These are phyloP conservation scores for Caenorhabditis uteleia DNA, from an alignment of 2,888 invertebrate species.

Conservation along the genomic window DNA sequence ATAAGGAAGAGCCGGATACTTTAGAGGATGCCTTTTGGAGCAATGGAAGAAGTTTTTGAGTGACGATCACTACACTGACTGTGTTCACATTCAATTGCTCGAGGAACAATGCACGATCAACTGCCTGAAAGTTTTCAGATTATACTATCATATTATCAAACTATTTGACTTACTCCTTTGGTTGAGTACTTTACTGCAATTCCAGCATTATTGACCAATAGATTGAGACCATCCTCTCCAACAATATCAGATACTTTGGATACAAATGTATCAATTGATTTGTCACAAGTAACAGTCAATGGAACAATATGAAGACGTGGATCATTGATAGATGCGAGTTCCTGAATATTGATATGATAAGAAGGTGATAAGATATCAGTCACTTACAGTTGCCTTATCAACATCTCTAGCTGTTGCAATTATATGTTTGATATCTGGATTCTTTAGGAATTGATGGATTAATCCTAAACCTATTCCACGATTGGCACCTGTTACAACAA, in stretches of 20 bases:
- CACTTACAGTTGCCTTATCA: conserved; percentile 72
- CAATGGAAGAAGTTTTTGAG: conserved; percentile 39
- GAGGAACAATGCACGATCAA: conserved; percentile 74
- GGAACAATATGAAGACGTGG: conserved; percentile 31
- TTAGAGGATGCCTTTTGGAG: conserved; percentile 18
- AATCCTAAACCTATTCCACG: conserved; percentile 87
- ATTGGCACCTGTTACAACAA: conserved; percentile 88
- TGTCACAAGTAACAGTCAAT: conserved; percentile 33
- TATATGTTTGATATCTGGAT: conserved; percentile 76
- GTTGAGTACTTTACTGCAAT: neutral
- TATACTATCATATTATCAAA: too few relatives aligned
- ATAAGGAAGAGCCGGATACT: too few relatives aligned
- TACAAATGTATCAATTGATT: conserved; percentile 30
- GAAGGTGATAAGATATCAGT: too few relatives aligned
- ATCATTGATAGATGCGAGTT: conserved; percentile 7
- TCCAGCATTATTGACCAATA: conserved; percentile 33
- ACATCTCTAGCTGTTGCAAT: conserved; percentile 84
- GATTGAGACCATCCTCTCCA: conserved; percentile 10
- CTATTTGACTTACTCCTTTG: too few relatives aligned
- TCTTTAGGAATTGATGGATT: conserved; percentile 75
- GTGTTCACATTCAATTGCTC: conserved; percentile 81
- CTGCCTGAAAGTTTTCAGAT: too few relatives aligned
- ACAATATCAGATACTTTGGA: conserved; percentile 9
- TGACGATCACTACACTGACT: conserved; percentile 28
- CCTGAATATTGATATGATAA: too few relatives aligned